phyloP scores from a whole-genome alignment of 2,797 vertebrate genomes.

The Cygnus olor region DNA sequence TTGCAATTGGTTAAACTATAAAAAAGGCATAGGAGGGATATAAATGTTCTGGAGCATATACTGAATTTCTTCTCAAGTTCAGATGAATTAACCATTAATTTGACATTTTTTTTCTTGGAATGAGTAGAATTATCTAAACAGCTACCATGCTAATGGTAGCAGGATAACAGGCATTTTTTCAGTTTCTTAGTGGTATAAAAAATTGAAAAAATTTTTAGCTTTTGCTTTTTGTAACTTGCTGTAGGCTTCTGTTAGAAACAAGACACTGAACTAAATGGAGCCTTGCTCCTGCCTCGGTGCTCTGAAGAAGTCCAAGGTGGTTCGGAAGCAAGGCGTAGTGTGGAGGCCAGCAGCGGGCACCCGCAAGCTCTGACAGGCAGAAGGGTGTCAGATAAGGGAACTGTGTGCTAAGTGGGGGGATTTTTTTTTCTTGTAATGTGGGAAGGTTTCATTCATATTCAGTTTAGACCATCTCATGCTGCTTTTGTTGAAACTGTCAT shows the following conservation, averaged over 20 bases:
- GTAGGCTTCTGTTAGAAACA: neutral
- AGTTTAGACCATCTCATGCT: neutral
- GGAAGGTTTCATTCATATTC: neutral
- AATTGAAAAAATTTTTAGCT: neutral
- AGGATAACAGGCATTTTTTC: neutral
- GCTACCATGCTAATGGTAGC: neutral
- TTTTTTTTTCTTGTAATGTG: neutral
- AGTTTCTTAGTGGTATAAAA: neutral
- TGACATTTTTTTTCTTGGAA: neutral
- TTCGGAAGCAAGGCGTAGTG: neutral
- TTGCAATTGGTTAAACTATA: neutral
- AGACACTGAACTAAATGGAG: neutral
- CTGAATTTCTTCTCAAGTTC: neutral
- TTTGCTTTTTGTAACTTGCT: neutral
- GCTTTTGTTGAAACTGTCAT: neutral
- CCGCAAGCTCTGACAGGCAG: fast-evolving
- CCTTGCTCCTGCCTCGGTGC: neutral
- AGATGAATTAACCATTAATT: neutral
- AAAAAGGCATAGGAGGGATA: neutral
- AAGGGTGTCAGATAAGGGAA: neutral
- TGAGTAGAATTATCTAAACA: neutral
- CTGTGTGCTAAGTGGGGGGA: neutral
- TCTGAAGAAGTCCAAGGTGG: neutral
- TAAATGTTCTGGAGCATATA: neutral
- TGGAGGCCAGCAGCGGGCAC: neutral